Base-by-base conservation (phyloP, 2,888 invertebrate genomes). In the Lacanobia wlatinum region DNA sequence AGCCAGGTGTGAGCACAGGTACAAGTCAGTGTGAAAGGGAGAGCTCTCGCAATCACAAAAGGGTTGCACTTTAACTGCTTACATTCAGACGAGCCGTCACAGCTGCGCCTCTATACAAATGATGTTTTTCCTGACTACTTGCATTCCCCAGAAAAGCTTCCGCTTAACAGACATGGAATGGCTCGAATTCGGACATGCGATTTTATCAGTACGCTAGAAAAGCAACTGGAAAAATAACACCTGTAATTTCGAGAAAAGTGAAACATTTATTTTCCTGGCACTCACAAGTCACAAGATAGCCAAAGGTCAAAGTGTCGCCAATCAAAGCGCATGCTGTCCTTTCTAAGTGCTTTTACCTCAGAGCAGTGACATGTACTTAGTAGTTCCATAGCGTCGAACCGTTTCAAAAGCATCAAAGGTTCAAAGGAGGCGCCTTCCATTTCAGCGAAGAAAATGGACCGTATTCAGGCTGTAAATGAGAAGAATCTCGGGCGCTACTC, bases 381-480 rank as follows among this genome's bases (percentile, higher is more conserved):
- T 75, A 83, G 73, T 74, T 80, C 72, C 74, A 79, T 72, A 83
- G 73, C 73, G 85, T 78, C 74, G 77, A 84, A 74, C 65, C 62
- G 21, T 84, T 84, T 85, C 89, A 85, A 88, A 89, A 88, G 89
- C 89, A 80, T 91, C 89, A 92, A 92, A 93, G 91, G 91, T 88
- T 93, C 92, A 94, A 95, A 94, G 91, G 91, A 92, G 88, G 62
- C 66, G 78, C 88, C 88, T 90, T 90, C 88, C 89, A 90, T 92
- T 92, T 90, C 89, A 90, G 89, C 86, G 87, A 84, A 90, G 90
- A 92, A 94, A 95, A 93, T 91, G 88, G 89, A 87, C 90, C 89
- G 90, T 89, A 93, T 96, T 95, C 94, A 95, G 78, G 88, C 85
- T 90, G 89, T 87, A 94, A 94, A 95, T 95, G 95, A 94, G 92